Conservation (phyloP, 2,888 invertebrate genomes). For the Amphipyra berbera region DNA sequence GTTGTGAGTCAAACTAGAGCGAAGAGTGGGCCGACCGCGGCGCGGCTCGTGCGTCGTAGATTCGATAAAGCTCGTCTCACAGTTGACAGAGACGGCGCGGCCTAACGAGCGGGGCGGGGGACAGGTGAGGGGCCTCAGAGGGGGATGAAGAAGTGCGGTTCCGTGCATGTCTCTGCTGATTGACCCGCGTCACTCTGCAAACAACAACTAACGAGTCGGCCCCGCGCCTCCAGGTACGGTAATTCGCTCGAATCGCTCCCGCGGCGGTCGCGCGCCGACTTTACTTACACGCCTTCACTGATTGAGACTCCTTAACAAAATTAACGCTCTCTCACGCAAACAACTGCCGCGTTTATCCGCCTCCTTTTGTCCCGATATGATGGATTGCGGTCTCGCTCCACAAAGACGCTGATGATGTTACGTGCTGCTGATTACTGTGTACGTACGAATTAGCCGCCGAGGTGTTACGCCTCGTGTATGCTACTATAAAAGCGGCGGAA, state of each 20-base stretch:
- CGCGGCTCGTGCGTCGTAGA: conserved; percentile 89
- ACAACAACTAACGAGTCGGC: conserved; percentile 90
- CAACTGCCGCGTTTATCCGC: conserved; percentile 80
- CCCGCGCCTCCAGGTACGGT: conserved; percentile 86
- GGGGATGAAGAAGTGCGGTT: conserved; percentile 89
- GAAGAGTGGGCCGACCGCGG: conserved; percentile 87
- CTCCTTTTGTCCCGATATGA: conserved; percentile 87
- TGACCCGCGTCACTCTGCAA: conserved; percentile 90
- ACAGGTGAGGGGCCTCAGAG: conserved; percentile 67
- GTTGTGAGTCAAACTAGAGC: conserved; percentile 85
- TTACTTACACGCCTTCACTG: conserved; percentile 83
- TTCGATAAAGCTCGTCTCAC: conserved; percentile 89
- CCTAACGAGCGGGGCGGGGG: conserved; percentile 82
- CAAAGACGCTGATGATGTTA: conserved; percentile 85
- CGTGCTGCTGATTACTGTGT: conserved; percentile 84
- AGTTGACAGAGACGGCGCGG: conserved; percentile 89
- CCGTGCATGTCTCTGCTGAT: conserved; percentile 90
- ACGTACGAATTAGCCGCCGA: conserved; percentile 78
- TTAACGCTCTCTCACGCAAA: conserved; percentile 87
- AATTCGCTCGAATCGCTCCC: conserved; percentile 85
- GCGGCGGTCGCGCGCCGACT: conserved; percentile 82
- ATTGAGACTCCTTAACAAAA: conserved; percentile 89
- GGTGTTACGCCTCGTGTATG: conserved; percentile 69
- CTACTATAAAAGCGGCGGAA: conserved; percentile 69
- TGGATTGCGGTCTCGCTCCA: conserved; percentile 85